phyloP scores from a whole-genome alignment of 2,888 invertebrate genomes.

The Macaria notata region DNA sequence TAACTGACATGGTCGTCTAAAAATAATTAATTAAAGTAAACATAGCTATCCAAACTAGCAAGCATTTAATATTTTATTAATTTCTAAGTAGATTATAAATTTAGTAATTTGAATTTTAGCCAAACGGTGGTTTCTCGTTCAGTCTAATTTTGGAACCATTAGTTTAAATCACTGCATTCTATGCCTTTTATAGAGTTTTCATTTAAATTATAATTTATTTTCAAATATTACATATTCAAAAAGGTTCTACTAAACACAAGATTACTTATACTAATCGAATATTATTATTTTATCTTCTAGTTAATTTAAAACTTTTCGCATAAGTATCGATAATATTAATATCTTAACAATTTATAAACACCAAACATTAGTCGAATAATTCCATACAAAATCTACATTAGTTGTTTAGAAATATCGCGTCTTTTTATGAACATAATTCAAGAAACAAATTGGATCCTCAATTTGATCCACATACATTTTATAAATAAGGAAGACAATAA shows the following conservation, averaged over 20 bases:
- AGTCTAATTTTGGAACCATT: conserved; percentile 29
- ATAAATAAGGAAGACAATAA: conserved; percentile 42
- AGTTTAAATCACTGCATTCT: conserved; percentile 27
- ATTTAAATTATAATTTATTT: conserved; percentile 22
- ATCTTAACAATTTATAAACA: neutral
- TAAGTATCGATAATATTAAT: too few species aligned
- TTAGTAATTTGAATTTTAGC: conserved; percentile 24
- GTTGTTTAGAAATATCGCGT: too few species aligned
- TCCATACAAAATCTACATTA: too few species aligned
- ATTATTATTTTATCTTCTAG: too few species aligned
- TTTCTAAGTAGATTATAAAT: conserved; percentile 5
- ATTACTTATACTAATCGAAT: too few species aligned
- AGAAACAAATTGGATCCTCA: too few species aligned
- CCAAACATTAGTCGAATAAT: neutral
- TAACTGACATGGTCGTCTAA: too few species aligned
- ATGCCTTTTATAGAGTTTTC: conserved; percentile 29
- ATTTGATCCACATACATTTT: conserved; percentile 5
- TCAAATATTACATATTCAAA: conserved; percentile 14
- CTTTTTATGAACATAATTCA: too few species aligned
- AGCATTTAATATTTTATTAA: neutral
- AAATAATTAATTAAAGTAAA: too few species aligned
- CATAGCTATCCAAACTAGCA: too few species aligned
- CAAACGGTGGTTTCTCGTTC: conserved; percentile 38
- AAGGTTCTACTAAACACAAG: neutral
- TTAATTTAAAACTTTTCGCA: too few species aligned